Evolutionary conservation across 1,140 invertebrate genomes (phyloP), one percentile per base, ranked within the genome.

Genomic region (Psilanteris sp.): DNA sequence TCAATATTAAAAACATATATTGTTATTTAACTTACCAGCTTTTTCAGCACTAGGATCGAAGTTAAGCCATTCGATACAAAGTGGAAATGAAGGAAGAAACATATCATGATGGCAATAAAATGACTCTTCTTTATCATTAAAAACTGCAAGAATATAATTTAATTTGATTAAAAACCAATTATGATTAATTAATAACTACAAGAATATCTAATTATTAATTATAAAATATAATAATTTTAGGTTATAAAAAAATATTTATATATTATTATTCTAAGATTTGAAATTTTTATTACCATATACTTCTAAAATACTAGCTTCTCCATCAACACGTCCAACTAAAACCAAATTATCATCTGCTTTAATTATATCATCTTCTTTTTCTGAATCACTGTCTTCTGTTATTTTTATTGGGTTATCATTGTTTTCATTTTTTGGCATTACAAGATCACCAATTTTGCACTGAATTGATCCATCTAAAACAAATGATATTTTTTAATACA

Each of bases 71-170:
- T 98, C 96, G 15, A 98, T 91, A 80, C 95, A 96, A 4, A 98
- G 87, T 3, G 97, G 97, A 83, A 96, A 96, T 32, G 94, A 92
- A 2, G 96, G 93, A 36, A 98, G 87, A 7, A 97, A 85, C 36
- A 97, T 93, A 83, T 98, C 96, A 88, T 98, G 97, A 84, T 98
- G 96, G 5, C 97, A 93, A 85, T 98, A 99, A 43, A 98, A 91
- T 10, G 95, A 95, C 26, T 91, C 93, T 82, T 96, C 94, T 18
- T 92, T 91, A 85, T 96, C 93, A 88, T 98, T 98, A 82, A 96
- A 97, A 29, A 98, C 96, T 95, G 84, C 62, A 91, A 91, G 10
- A 44, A 34, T 43, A 50, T n/a, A n/a, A n/a, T n/a, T n/a, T n/a
- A n/a, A n/a, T n/a, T n/a, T n/a, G n/a, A n/a, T n/a, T n/a, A n/a